Base-by-base conservation (phyloP, 2,113 vertebrate species). In the Papio anubis region DNA sequence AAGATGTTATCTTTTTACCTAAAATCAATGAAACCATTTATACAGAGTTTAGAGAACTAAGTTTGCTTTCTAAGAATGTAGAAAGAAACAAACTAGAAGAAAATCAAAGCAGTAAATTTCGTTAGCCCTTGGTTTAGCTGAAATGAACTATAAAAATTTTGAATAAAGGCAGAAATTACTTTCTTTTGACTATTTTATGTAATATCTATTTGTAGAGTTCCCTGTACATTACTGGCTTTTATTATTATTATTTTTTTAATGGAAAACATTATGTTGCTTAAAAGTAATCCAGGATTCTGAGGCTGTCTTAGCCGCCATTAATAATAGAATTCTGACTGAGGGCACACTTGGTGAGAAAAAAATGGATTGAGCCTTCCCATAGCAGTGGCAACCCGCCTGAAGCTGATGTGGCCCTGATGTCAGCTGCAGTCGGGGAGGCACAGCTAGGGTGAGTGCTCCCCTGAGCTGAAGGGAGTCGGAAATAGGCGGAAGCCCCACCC, bases 281-380 rank as follows among this genome's bases (percentile, higher is more conserved):
- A 45, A 57, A 10, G 6, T 98, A 83, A 97, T 94, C 52, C 95
- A 81, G 59, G 94, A 94, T 97, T 91, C 59, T 93, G 96, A 98
- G 97, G 96, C 89, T 7, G 96, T 97, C 97, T 97, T 93, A 97
- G 97, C 93, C 89, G 68, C 94, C 96, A 97, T 95, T 64, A 32
- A 64, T 32, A 64, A 96, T 97, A 94, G 97, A 90, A 97, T 96
- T 89, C 3, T 75, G 97, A 93, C 96, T 94, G 95, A 93, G 96
- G 81, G 83, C 97, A 79, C 64, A 96, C 86, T 82, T 96, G 98
- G 97, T 93, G 98, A 90, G 97, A 97, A 97, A 97, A 55, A 96
- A 97, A 75, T 97, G 88, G 94, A 45, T 88, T 92, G 94, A 75
- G 35, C 20, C 96, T 68, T 68, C 66, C 17, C 1, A 64, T 30